Evolutionary conservation across 2,888 invertebrate species (phyloP).

Genomic region (Drosophila yooni): DNA sequence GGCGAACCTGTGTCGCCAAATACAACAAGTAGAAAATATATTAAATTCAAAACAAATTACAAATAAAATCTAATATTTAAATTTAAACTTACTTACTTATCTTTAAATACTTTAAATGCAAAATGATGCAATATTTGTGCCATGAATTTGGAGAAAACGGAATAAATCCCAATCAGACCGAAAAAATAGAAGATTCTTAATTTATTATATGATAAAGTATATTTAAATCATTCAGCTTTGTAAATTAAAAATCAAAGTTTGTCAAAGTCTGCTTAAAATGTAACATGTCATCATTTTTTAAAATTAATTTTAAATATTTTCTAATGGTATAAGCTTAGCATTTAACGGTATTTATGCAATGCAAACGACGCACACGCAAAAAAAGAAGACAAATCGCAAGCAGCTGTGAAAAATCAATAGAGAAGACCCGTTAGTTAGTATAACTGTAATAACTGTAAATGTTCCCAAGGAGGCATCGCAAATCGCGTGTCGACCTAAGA

Average conservation of each 20-base stretch:
- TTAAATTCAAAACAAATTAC: background rate
- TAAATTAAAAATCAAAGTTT: background rate
- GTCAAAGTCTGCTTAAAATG: background rate
- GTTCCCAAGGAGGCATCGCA: constrained; percentile 32
- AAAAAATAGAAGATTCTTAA: background rate
- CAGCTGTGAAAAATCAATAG: constrained; percentile 49
- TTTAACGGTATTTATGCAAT: constrained; percentile 4
- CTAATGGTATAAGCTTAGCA: constrained; percentile 14
- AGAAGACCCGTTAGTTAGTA: constrained; percentile 10
- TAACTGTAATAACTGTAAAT: background rate
- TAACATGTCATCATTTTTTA: background rate
- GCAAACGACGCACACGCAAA: constrained; percentile 5
- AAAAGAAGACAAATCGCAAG: constrained; percentile 1
- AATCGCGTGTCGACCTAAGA: constrained; percentile 56
- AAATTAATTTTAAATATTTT: background rate
- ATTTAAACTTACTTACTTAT: background rate
- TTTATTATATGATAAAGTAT: background rate
- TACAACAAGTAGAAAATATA: background rate
- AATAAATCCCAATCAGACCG: background rate
- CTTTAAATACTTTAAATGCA: background rate
- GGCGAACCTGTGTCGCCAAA: no score
- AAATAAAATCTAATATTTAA: background rate
- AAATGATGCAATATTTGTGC: background rate
- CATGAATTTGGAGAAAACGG: background rate
- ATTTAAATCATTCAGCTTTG: background rate